Conservation (phyloP, 2,113 vertebrate species). For the Hydrolagus affinis region DNA sequence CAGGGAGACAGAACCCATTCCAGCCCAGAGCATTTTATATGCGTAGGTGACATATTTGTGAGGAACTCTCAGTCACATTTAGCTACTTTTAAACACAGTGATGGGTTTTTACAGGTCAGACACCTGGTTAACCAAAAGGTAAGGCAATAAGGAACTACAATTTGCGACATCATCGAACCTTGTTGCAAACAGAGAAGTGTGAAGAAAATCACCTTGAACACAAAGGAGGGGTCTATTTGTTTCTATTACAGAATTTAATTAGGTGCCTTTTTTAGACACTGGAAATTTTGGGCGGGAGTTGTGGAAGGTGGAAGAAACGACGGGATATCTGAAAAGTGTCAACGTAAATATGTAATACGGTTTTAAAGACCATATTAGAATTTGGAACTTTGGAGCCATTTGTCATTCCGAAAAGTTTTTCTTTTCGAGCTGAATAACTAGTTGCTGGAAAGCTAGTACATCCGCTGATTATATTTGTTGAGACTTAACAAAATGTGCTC, state of each 20-base stretch:
- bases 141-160: not conserved
- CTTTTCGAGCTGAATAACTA: constrained; percentile 5
- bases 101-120: no score
- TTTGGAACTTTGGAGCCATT: not conserved
- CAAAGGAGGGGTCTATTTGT: not conserved
- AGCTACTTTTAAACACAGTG: no score
- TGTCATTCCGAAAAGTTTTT: not conserved
- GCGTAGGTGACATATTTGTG: no score
- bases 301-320: no score
- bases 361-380: not conserved
- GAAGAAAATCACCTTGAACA: not conserved
- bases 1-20: no score
- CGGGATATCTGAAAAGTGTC: no score
- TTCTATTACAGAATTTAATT: no score
- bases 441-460: constrained; percentile 14
- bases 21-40: no score
- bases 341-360: no score
- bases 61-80: no score
- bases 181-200: not conserved
- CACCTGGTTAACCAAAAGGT: no score
- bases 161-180: not conserved
- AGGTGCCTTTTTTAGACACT: no score
- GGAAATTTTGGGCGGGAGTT: not conserved
- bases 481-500: constrained; percentile 41
- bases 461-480: constrained; percentile 28